Evolutionary conservation across 2,888 invertebrate species (phyloP).

Genomic region (Drosophila longiperda): DNA sequence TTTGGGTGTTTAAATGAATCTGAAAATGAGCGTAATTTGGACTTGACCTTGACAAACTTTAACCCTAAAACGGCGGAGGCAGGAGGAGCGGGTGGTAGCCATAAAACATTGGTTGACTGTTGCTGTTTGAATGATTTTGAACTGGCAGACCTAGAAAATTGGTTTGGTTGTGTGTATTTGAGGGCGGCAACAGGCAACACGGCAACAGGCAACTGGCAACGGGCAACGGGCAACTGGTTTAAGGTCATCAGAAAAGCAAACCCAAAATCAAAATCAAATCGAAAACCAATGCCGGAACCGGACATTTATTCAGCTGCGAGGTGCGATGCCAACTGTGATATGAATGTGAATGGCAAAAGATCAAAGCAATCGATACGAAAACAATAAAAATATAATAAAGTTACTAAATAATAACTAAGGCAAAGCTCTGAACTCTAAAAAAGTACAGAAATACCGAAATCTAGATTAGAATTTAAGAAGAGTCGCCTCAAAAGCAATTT

Average conservation of each 20-base stretch:
- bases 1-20: slow-evolving; percentile 62
- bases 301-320: slow-evolving; percentile 1
- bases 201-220: slow-evolving; percentile 23
- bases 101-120: slow-evolving; percentile 49
- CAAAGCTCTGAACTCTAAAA: neutral
- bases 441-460: neutral
- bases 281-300: slow-evolving; percentile 6
- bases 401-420: too few species aligned
- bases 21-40: slow-evolving; percentile 72
- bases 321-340: slow-evolving; percentile 11
- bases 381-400: neutral
- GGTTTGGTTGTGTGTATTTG: neutral
- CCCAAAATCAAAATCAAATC: neutral
- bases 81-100: neutral
- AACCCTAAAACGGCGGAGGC: slow-evolving; percentile 10
- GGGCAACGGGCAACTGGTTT: slow-evolving; percentile 23
- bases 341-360: slow-evolving; percentile 4
- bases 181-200: slow-evolving; percentile 20
- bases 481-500: neutral
- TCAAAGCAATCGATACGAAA: slow-evolving; percentile 6
- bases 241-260: slow-evolving; percentile 27
- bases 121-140: slow-evolving; percentile 17
- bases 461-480: neutral
- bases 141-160: neutral
- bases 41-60: slow-evolving; percentile 61